Conservation (phyloP, 2,113 vertebrate genomes). For the Cinclus cinclus region DNA sequence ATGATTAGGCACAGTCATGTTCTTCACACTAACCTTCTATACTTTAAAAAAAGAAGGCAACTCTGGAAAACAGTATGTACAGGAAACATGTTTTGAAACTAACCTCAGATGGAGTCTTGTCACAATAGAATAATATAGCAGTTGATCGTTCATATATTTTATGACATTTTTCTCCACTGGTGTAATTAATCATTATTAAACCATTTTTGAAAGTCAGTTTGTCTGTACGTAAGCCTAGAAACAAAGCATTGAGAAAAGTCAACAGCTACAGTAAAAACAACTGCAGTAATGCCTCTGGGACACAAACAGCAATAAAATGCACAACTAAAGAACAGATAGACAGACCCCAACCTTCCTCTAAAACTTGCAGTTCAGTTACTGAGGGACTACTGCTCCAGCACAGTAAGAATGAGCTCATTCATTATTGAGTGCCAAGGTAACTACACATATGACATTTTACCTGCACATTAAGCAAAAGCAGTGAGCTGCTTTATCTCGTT, state of each 20-base stretch:
- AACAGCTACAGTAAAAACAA: background rate
- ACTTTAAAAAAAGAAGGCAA: background rate
- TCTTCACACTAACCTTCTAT: background rate
- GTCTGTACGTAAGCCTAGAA: slow-evolving; percentile 81
- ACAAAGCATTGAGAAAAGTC: background rate
- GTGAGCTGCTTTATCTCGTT: background rate
- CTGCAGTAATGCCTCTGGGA: background rate
- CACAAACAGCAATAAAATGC: background rate
- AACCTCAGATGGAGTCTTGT: slow-evolving; percentile 80
- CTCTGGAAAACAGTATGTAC: background rate
- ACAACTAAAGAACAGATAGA: background rate
- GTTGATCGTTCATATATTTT: slow-evolving; percentile 87
- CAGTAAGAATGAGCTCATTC: background rate
- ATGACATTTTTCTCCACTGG: slow-evolving; percentile 86
- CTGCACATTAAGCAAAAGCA: background rate
- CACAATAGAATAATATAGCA: slow-evolving; percentile 88
- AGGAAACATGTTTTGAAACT: slow-evolving; percentile 31
- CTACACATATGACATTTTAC: background rate
- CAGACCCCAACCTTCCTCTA: background rate
- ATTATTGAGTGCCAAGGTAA: background rate
- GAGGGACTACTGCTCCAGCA: background rate
- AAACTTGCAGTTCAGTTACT: background rate
- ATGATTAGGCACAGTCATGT: background rate
- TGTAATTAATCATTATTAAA: slow-evolving; percentile 91
- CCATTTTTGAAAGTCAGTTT: slow-evolving; percentile 86